Evolutionary conservation across 2,888 invertebrate species (phyloP).

Genomic region (Xanthia togata): DNA sequence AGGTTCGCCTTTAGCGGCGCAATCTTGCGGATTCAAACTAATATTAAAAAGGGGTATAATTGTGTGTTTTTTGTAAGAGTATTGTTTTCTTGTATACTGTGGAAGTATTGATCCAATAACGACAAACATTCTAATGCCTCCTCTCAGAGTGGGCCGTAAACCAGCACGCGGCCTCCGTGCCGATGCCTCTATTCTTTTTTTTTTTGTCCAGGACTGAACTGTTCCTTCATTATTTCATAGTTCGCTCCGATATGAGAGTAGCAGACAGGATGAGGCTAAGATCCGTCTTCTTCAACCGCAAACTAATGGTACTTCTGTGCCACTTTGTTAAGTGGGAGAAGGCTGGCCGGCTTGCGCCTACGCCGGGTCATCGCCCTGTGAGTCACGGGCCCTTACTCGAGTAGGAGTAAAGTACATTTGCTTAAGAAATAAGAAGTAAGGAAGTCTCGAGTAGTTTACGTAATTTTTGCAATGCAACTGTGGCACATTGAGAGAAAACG

Average conservation of each 20-base stretch:
- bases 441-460: constrained; percentile 32
- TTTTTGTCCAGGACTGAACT: not conserved
- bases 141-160: not conserved
- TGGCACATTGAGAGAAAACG: not conserved
- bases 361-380: constrained; percentile 62
- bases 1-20: too few relatives aligned
- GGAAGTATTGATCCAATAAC: not conserved
- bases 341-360: constrained; percentile 59
- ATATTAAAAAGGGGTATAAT: not conserved
- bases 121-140: not conserved
- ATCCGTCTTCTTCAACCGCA: too few relatives aligned
- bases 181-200: not conserved
- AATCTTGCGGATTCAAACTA: too few relatives aligned
- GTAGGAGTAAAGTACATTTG: constrained; percentile 58
- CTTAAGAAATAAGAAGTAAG: constrained; percentile 49
- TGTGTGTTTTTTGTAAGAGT: not conserved
- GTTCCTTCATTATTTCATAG: not conserved
- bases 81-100: not conserved
- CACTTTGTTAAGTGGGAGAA: not conserved
- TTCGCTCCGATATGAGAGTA: not conserved
- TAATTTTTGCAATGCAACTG: constrained; percentile 28
- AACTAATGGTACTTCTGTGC: constrained; percentile 35
- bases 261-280: not conserved
- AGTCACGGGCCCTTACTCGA: constrained; percentile 60
- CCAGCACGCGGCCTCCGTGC: not conserved